Conservation (phyloP, 2,888 invertebrate genomes). For the Meiosimyza platycephala region DNA sequence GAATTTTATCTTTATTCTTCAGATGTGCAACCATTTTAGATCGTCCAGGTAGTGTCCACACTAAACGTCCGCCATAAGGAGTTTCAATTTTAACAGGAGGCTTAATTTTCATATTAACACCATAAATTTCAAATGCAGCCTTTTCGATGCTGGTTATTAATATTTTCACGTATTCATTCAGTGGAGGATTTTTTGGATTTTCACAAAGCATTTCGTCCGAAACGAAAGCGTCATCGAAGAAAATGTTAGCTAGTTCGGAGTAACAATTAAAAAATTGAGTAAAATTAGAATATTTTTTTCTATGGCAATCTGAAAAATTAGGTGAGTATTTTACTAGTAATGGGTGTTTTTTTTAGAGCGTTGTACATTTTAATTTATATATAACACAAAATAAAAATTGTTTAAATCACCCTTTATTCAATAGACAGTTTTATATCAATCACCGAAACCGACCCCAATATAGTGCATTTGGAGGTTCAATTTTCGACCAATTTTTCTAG, state of each 20-base stretch:
- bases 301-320: too few relatives aligned
- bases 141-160: slow-evolving; percentile 79
- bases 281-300: not conserved
- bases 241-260: slow-evolving; percentile 72
- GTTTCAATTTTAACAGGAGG: slow-evolving; percentile 82
- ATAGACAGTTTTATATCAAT: too few relatives aligned
- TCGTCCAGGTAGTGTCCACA: slow-evolving; percentile 86
- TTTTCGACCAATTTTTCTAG: too few relatives aligned
- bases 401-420: too few relatives aligned
- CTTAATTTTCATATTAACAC: slow-evolving; percentile 73
- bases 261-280: slow-evolving; percentile 14
- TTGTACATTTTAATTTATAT: too few relatives aligned
- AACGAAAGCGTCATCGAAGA: slow-evolving; percentile 88
- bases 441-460: too few relatives aligned
- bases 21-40: slow-evolving; percentile 87
- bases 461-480: too few relatives aligned
- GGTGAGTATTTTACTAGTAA: too few relatives aligned
- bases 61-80: slow-evolving; percentile 87
- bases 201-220: slow-evolving; percentile 67
- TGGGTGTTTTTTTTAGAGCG: too few relatives aligned
- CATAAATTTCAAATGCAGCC: slow-evolving; percentile 79
- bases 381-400: too few relatives aligned
- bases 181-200: slow-evolving; percentile 74
- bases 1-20: slow-evolving; percentile 89
- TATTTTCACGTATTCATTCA: slow-evolving; percentile 84